A percentile compares a stretch with the other conserved stretches of the same genome.
Conservation (phyloP, 2,797 vertebrate species). For the Cyclura pinguis region DNA sequence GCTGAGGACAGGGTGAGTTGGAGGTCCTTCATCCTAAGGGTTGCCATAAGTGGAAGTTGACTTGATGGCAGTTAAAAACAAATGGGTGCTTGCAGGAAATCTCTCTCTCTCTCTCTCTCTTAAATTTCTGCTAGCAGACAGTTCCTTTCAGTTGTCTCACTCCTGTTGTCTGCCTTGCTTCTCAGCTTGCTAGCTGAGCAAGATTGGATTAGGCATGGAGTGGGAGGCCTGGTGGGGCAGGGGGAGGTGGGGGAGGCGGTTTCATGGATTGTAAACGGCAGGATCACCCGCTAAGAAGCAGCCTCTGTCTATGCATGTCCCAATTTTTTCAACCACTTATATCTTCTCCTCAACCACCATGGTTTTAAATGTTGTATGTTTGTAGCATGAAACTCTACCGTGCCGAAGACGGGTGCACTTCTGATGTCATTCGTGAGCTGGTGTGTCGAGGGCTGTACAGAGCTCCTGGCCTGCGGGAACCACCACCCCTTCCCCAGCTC, state of each 20-base stretch:
- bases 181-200: background rate
- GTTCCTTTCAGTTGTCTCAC: background rate
- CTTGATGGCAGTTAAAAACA: too few species aligned
- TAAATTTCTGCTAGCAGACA: background rate
- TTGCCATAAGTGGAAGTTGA: too few species aligned
- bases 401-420: background rate
- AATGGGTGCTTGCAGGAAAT: too few species aligned
- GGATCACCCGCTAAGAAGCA: background rate
- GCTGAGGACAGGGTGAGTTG: too few species aligned
- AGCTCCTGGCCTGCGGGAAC: background rate
- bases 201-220: background rate
- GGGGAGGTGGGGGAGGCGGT: background rate
- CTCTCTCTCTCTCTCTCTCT: too few species aligned
- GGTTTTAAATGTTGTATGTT: slow-evolving; percentile 52
- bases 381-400: slow-evolving; percentile 56
- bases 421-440: slow-evolving; percentile 22
- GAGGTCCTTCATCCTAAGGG: too few species aligned
- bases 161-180: background rate
- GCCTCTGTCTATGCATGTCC: slow-evolving; percentile 56
- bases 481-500: background rate
- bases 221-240: background rate
- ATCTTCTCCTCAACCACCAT: slow-evolving; percentile 23
- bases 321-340: slow-evolving; percentile 56
- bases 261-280: rapidly evolving
- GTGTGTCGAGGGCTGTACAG: background rate